phyloP scores from a whole-genome alignment of 2,113 vertebrate genomes.

The Stigmatopora argus region DNA sequence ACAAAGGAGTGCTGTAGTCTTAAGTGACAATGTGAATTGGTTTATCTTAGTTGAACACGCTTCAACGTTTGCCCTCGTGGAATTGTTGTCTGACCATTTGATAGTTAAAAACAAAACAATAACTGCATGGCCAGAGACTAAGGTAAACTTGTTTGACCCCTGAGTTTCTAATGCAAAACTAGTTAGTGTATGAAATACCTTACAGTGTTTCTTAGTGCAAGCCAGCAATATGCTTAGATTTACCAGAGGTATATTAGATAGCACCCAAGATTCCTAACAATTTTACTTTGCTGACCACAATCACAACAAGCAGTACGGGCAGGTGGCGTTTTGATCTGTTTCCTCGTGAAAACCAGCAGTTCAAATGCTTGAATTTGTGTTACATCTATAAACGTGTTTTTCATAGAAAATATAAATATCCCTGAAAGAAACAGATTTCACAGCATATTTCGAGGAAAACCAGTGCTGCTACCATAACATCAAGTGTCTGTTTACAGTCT shows the following conservation, averaged over 20 bases:
- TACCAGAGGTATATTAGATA: constrained; percentile 77
- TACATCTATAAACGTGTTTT: constrained; percentile 64
- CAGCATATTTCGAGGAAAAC: constrained; percentile 74
- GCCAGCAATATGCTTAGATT: constrained; percentile 75
- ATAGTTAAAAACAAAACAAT: constrained; percentile 30
- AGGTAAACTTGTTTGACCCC: constrained; percentile 78
- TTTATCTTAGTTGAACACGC: constrained; percentile 64
- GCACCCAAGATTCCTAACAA: constrained; percentile 72
- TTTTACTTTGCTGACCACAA: constrained; percentile 57
- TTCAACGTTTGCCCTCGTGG: constrained; percentile 56
- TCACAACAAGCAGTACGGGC: constrained; percentile 59
- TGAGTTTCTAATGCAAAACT: constrained; percentile 77
- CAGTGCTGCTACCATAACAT: constrained; percentile 76
- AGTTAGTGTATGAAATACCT: constrained; percentile 75
- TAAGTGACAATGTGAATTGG: constrained; percentile 48
- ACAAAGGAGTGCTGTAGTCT: constrained; percentile 69
- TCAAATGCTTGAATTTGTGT: constrained; percentile 70
- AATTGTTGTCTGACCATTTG: constrained; percentile 44
- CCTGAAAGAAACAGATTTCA: constrained; percentile 80
- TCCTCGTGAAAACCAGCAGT: constrained; percentile 66
- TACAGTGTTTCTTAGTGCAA: constrained; percentile 80
- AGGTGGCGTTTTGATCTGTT: constrained; percentile 54
- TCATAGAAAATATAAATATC: constrained; percentile 82
- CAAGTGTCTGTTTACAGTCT: constrained; percentile 62
- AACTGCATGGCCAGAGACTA: constrained; percentile 68